A percentile compares a stretch with the other conserved stretches of the same genome.
phyloP scores from a whole-genome alignment of 2,888 invertebrate genomes.

The Archips crataeganus region DNA sequence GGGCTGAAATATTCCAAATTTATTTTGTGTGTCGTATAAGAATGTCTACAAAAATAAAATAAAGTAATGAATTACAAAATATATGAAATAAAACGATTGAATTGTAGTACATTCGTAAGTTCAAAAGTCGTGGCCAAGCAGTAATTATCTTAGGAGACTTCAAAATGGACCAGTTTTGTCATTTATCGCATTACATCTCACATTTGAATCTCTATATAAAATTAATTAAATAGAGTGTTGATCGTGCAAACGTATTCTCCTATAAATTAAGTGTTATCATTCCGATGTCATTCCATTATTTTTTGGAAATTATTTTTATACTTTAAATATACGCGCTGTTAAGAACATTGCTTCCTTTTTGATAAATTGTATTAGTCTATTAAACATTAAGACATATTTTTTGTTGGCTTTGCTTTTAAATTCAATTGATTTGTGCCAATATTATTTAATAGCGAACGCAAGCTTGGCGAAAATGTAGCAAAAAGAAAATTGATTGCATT shows the following conservation, averaged over 20 bases:
- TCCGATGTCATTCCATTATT: conserved; percentile 67
- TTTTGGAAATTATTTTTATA: conserved; percentile 57
- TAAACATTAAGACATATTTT: conserved; percentile 21
- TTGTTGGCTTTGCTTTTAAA: conserved; percentile 31
- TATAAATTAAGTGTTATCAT: conserved; percentile 51
- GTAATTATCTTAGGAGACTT: conserved; percentile 18
- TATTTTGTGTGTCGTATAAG: too few relatives aligned
- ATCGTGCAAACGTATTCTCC: background rate
- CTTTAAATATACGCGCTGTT: conserved; percentile 43
- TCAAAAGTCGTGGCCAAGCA: background rate
- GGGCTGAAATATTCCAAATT: too few relatives aligned
- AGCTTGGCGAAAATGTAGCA: background rate
- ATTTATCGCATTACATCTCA: conserved; percentile 5
- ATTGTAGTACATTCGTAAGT: too few relatives aligned
- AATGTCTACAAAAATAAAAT: too few relatives aligned
- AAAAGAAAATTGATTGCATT: conserved; percentile 29
- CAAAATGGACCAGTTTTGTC: conserved; percentile 33
- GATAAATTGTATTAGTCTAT: conserved; percentile 20
- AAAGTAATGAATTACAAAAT: too few relatives aligned
- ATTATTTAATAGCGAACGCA: background rate
- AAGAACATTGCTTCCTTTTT: conserved; percentile 16
- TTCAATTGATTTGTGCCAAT: conserved; percentile 29
- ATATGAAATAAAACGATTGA: too few relatives aligned
- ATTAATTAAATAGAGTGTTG: background rate
- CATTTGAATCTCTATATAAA: conserved; percentile 13